A percentile compares a stretch with the other conserved stretches of the same genome.
Conservation (phyloP, 2,888 invertebrate genomes). For the Drosophila testacea region DNA sequence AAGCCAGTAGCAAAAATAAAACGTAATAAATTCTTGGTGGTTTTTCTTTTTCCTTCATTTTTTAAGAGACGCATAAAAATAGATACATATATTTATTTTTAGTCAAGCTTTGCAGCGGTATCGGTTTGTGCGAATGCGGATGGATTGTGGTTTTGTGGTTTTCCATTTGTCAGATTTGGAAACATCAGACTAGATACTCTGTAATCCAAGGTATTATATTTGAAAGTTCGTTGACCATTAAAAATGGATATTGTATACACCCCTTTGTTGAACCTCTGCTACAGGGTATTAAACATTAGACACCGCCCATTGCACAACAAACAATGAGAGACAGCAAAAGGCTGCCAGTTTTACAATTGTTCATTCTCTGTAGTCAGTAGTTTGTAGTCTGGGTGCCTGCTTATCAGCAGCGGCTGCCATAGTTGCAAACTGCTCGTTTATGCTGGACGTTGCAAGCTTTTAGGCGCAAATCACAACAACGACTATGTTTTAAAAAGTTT, state of each 20-base stretch:
- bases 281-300: slow-evolving; percentile 34
- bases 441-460: slow-evolving; percentile 56
- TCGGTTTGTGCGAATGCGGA: slow-evolving; percentile 12
- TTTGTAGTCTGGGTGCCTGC: slow-evolving; percentile 20
- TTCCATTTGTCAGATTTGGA: background rate
- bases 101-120: slow-evolving; percentile 25
- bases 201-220: background rate
- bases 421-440: slow-evolving; percentile 24
- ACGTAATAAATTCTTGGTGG: slow-evolving; percentile 46
- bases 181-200: background rate
- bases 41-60: slow-evolving; percentile 1
- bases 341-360: slow-evolving; percentile 50
- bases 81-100: slow-evolving; percentile 27
- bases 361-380: slow-evolving; percentile 12
- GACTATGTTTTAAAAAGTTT: slow-evolving; percentile 53
- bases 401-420: slow-evolving; percentile 48
- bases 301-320: slow-evolving; percentile 31
- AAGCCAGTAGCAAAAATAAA: slow-evolving; percentile 31
- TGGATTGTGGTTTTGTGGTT: slow-evolving; percentile 14
- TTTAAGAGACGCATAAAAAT: slow-evolving; percentile 25
- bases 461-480: slow-evolving; percentile 52
- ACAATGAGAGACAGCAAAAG: slow-evolving; percentile 38
- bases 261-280: background rate
- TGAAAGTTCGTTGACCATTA: background rate
- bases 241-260: background rate